Evolutionary conservation across 2,888 invertebrate genomes (phyloP).

Genomic region (Luffia ferchaultella): DNA sequence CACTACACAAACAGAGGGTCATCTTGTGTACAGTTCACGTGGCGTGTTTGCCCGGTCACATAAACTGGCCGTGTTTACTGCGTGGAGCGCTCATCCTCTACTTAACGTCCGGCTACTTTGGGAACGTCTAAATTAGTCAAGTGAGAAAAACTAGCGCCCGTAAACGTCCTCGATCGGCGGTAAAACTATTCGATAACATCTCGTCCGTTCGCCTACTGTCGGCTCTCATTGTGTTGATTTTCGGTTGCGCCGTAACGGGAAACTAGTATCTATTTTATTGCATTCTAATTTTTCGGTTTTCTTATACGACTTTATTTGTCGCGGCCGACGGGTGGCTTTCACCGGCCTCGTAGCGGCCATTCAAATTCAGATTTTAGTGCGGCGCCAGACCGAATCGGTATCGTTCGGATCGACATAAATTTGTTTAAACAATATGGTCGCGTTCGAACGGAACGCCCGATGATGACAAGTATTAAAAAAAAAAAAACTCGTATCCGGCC

Average conservation of each 20-base stretch:
- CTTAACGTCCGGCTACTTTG: slow-evolving; percentile 59
- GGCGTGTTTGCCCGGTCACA: slow-evolving; percentile 49
- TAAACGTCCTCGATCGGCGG: slow-evolving; percentile 50
- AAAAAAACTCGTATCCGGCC: too few species aligned
- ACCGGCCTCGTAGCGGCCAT: too few species aligned
- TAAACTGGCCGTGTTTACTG: slow-evolving; percentile 57
- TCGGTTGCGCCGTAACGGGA: slow-evolving; percentile 39
- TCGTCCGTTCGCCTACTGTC: slow-evolving; percentile 40
- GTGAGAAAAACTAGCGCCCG: slow-evolving; percentile 60
- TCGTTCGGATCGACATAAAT: too few species aligned
- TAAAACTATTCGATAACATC: slow-evolving; percentile 58
- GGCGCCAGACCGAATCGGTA: too few species aligned
- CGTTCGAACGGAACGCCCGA: too few species aligned
- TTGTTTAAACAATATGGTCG: too few species aligned
- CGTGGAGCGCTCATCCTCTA: slow-evolving; percentile 50
- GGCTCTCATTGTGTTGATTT: slow-evolving; percentile 47
- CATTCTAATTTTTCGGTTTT: slow-evolving; percentile 39
- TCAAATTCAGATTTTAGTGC: too few species aligned
- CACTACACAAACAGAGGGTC: slow-evolving; percentile 56
- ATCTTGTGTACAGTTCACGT: slow-evolving; percentile 63
- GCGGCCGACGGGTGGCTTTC: too few species aligned
- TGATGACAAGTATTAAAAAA: too few species aligned
- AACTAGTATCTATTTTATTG: slow-evolving; percentile 39
- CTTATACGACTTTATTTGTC: too few species aligned
- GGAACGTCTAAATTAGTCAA: slow-evolving; percentile 61